A percentile compares a stretch with the other conserved stretches of the same genome.
These are phyloP conservation scores for Toxotes jaculatrix DNA, from an alignment of 2,113 vertebrate species.

Conservation along the genomic window DNA sequence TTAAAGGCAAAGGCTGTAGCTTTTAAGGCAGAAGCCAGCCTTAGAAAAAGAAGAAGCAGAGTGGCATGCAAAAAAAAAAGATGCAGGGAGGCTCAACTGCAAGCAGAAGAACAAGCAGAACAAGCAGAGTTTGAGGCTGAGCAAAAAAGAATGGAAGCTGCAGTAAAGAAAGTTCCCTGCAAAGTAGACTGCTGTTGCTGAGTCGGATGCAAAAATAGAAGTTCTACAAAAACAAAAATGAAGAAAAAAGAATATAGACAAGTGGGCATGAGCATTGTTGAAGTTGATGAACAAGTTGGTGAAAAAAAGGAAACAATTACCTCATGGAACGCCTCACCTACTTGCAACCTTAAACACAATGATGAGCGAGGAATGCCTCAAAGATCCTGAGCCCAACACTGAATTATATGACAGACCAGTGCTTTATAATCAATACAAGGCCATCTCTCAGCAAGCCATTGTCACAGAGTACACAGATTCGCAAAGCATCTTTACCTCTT, in stretches of 20 bases:
- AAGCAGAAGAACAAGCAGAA: conserved; percentile 7
- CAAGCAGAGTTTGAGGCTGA: conserved; percentile 37
- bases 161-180: conserved; percentile 45
- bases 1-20: conserved; percentile 45
- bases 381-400: background rate
- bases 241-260: background rate
- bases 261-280: background rate
- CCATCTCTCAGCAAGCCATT: conserved; percentile 50
- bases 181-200: conserved; percentile 44
- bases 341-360: background rate
- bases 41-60: conserved; percentile 41
- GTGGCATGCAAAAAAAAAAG: conserved; percentile 8
- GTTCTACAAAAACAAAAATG: conserved; percentile 39
- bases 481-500: conserved; percentile 51
- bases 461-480: conserved; percentile 56
- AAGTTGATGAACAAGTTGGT: background rate
- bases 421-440: conserved; percentile 46
- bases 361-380: background rate
- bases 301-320: background rate
- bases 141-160: conserved; percentile 39
- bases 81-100: conserved; percentile 1
- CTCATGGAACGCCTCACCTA: background rate
- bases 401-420: background rate
- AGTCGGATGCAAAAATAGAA: conserved; percentile 50
- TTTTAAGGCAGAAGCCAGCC: conserved; percentile 22